Conservation (phyloP, 2,113 vertebrate species). For the Phalacrocorax brasilianus region DNA sequence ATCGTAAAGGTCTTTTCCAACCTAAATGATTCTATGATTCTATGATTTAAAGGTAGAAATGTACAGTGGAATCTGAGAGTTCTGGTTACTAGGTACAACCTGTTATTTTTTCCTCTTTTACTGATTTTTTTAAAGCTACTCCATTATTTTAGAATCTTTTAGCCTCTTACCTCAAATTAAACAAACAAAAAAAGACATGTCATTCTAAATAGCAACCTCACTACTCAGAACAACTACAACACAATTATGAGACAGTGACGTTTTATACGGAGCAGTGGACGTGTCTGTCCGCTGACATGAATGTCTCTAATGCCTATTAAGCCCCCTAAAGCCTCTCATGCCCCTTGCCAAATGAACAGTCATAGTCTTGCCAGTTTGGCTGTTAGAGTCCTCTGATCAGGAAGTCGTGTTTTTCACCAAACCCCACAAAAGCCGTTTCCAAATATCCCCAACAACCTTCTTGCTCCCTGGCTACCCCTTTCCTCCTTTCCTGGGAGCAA, state of each 20-base stretch:
- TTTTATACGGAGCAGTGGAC: not conserved
- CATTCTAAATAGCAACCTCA: not conserved
- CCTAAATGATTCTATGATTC: not conserved
- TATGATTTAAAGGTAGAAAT: not conserved
- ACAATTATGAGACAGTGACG: not conserved
- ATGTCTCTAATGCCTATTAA: not conserved
- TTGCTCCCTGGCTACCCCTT: not conserved
- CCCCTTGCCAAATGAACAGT: not conserved
- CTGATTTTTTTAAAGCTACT: not conserved
- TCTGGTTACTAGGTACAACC: not conserved
- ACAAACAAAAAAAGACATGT: not conserved
- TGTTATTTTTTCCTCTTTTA: not conserved
- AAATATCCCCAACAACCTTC: not conserved
- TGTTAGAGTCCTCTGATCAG: not conserved
- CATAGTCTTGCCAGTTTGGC: not conserved
- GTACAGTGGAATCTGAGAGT: not conserved
- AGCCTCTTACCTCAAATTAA: not conserved
- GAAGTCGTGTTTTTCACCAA: not conserved
- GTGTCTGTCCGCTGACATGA: not conserved
- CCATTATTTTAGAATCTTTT: not conserved
- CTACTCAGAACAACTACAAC: not conserved
- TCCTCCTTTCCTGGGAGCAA: not conserved
- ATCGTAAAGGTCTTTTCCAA: not conserved
- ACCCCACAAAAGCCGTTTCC: not conserved
- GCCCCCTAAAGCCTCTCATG: not conserved